Base-by-base conservation (phyloP, 2,797 vertebrate species). In the Xenentodon cancila region DNA sequence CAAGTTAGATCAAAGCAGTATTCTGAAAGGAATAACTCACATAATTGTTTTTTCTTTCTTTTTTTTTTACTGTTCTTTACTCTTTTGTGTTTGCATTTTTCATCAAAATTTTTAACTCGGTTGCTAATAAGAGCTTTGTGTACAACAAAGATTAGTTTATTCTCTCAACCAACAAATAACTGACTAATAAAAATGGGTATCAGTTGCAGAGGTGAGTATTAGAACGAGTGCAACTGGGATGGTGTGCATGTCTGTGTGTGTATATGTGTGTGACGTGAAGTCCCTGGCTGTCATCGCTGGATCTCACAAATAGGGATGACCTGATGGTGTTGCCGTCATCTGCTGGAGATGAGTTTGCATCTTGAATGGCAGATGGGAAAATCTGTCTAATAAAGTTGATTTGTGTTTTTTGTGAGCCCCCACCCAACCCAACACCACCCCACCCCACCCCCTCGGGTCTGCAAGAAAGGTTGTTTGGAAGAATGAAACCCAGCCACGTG, bases 291-390 rank as follows among this genome's bases (percentile, higher is more conserved):
- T 84, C 77, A 71, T 72, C 50, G 44, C 51, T 69, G 71, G 75
- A 80, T 68, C 68, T 57, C 73, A 82, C 68, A 51, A 65, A 61
- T 74, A 59, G 46, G 77, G 65, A 56, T 51, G 74, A 74, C 68
- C 70, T 74, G 78, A 76, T 68, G 86, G 74, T 74, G 60, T 49
- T 40, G 79, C 75, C 70, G 77, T 81, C 80, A 81, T 76, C 71
- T 54, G 60, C 54, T 69, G 67, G 56, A 77, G 79, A 82, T 86
- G 85, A 86, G 80, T 80, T 84, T 85, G 74, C 82, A 72, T 86
- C 62, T 69, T 90, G 86, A 90, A 85, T 86, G 88, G 72, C 88
- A 87, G 80, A 79, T 67, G 64, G 79, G 64, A 84, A 81, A 86
- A 87, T 88, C 86, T 75, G 68, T 69, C 70, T 88, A 87, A 90